Percentiles rank a stretch among this genome's conserved stretches.
Evolutionary conservation across 2,888 invertebrate species (phyloP).

Genomic region (Aricia artaxerxes): DNA sequence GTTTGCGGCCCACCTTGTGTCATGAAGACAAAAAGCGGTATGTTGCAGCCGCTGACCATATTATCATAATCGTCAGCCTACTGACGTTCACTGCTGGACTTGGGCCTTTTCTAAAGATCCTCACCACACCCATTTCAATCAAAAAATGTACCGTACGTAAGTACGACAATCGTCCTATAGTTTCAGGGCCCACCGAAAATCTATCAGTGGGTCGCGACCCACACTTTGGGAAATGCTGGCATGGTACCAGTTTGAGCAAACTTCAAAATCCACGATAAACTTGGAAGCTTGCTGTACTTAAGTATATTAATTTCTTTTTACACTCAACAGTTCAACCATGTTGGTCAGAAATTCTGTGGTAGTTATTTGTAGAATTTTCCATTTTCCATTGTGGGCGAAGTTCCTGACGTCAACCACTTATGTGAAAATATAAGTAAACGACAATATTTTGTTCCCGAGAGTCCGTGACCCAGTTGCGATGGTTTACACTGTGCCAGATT

Average conservation of each 20-base stretch:
- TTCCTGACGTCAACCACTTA: constrained; percentile 4
- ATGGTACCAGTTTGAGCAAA: neutral
- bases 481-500: neutral
- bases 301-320: neutral
- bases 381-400: neutral
- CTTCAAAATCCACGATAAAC: neutral
- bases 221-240: neutral
- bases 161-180: too few species aligned
- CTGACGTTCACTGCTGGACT: too few species aligned
- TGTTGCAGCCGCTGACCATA: too few species aligned
- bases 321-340: neutral
- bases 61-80: too few species aligned
- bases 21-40: too few species aligned
- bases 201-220: too few species aligned
- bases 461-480: neutral
- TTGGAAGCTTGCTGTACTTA: neutral
- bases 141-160: too few species aligned
- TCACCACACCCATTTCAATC: too few species aligned
- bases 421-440: neutral
- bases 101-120: too few species aligned
- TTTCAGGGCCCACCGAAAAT: too few species aligned
- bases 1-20: too few species aligned
- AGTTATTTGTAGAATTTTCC: neutral
- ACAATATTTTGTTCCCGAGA: constrained; percentile 8
- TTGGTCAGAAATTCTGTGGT: neutral